Conservation (phyloP, 1,140 invertebrate genomes). For the Leptonema lineaticorne region DNA sequence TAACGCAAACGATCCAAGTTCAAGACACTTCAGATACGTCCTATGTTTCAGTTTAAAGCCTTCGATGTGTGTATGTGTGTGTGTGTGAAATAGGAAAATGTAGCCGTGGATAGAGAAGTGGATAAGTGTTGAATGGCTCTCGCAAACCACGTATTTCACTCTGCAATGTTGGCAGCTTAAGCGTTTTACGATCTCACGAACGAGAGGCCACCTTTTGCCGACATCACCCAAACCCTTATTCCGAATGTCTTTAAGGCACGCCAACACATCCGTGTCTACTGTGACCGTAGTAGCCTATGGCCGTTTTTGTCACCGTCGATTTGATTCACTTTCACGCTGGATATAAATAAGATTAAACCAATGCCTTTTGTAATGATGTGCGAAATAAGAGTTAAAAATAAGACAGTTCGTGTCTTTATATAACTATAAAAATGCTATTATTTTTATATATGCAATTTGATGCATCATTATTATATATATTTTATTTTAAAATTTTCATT, state of each 20-base stretch:
- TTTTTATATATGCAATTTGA: too few relatives aligned
- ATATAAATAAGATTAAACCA: too few relatives aligned
- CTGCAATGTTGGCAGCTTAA: neutral
- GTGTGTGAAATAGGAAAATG: neutral
- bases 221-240: neutral
- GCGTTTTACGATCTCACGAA: constrained; percentile 14
- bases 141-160: neutral
- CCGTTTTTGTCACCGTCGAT: neutral
- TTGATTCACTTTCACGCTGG: neutral
- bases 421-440: too few relatives aligned
- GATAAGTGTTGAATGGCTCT: constrained; percentile 3
- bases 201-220: neutral
- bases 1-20: too few relatives aligned
- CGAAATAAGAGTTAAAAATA: too few relatives aligned
- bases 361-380: too few relatives aligned
- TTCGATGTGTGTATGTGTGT: too few relatives aligned
- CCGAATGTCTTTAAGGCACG: neutral
- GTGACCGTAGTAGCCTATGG: neutral
- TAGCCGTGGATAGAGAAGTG: neutral
- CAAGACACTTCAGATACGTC: too few relatives aligned
- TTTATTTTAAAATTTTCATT: too few relatives aligned
- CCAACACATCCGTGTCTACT: neutral
- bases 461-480: too few relatives aligned
- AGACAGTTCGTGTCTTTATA: too few relatives aligned
- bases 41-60: too few relatives aligned